Conservation (phyloP, 2,797 vertebrate species). For the Diceros bicornis region DNA sequence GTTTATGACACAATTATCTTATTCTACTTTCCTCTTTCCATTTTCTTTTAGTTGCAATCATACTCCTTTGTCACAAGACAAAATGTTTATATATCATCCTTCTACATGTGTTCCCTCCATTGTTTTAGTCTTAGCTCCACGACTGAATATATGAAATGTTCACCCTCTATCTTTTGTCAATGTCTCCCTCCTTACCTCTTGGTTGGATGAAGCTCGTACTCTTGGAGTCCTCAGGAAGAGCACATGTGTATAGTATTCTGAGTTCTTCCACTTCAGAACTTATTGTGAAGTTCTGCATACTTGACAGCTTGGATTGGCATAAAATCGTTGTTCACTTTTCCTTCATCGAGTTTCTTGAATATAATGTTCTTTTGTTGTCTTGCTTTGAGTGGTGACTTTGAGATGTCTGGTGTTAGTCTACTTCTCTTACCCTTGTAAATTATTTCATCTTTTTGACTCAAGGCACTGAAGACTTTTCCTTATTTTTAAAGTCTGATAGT, state of each 20-base stretch:
- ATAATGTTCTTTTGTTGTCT: not conserved
- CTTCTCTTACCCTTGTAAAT: not conserved
- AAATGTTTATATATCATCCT: not conserved
- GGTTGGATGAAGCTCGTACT: not conserved
- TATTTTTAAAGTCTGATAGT: constrained; percentile 2
- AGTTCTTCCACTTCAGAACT: not conserved
- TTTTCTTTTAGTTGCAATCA: not conserved
- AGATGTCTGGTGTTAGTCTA: not conserved
- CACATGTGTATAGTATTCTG: not conserved
- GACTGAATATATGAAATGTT: not conserved
- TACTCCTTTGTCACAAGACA: not conserved
- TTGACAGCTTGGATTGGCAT: not conserved
- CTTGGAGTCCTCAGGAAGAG: not conserved
- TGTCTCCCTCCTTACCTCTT: not conserved
- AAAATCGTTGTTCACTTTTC: not conserved
- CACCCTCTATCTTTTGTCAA: not conserved
- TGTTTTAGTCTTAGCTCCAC: not conserved
- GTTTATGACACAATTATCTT: not conserved
- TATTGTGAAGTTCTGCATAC: not conserved
- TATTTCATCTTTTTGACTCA: not conserved
- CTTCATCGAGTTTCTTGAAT: constrained; percentile 25
- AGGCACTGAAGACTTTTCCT: not conserved
- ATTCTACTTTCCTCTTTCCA: not conserved
- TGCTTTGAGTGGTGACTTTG: not conserved
- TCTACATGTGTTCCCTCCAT: not conserved